Conservation (phyloP, 2,797 vertebrate species). For the Coregonus ussuriensis region DNA sequence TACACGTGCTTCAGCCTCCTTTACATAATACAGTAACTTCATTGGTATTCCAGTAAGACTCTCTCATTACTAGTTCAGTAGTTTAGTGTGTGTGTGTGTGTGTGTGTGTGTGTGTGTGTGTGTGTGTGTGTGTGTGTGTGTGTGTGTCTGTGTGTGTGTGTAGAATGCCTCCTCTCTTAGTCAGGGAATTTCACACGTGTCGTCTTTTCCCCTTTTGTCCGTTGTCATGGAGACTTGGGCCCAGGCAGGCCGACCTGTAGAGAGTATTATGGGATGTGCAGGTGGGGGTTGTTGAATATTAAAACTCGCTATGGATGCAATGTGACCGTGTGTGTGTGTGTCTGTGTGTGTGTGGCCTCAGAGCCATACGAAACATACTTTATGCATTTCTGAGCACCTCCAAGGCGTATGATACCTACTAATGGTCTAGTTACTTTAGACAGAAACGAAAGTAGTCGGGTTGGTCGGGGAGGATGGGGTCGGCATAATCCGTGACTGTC, state of each 20-base stretch:
- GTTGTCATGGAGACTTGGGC: conserved; percentile 44
- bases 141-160: too few species aligned
- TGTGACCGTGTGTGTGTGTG: conserved; percentile 7
- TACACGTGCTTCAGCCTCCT: not conserved
- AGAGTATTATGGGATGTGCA: conserved; percentile 30
- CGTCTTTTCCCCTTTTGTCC: conserved; percentile 23
- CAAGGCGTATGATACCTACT: too few species aligned
- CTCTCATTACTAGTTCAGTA: conserved; percentile 21
- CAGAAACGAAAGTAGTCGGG: too few species aligned
- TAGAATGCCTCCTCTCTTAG: conserved; percentile 25
- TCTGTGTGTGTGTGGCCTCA: not conserved
- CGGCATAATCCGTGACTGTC: too few species aligned
- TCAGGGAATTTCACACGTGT: conserved; percentile 34
- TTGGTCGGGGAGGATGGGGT: too few species aligned
- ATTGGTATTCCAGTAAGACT: conserved; percentile 27
- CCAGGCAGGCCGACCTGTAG: conserved; percentile 3
- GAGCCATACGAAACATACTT: too few species aligned
- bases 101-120: not conserved
- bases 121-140: not conserved
- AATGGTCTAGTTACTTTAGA: too few species aligned
- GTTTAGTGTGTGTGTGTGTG: not conserved
- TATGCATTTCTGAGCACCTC: too few species aligned
- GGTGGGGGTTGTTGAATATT: conserved; percentile 5
- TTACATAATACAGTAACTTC: not conserved
- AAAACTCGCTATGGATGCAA: conserved; percentile 1